A percentile compares a stretch with the other conserved stretches of the same genome.
These are phyloP conservation scores for Drosophila ambigua DNA, from an alignment of 1,140 invertebrate genomes.

Conservation along the genomic window DNA sequence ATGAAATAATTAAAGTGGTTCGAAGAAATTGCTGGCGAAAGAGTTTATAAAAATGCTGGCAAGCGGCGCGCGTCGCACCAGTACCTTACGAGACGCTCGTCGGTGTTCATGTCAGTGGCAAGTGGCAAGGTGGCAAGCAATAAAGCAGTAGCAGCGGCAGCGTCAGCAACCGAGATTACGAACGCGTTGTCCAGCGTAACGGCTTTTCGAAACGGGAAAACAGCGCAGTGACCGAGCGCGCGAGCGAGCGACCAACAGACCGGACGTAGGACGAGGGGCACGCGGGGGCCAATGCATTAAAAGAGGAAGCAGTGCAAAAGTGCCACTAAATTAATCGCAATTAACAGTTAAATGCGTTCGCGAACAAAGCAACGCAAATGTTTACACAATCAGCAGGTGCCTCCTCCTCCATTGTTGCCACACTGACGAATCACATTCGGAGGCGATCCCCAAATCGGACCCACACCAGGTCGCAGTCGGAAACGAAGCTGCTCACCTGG, in stretches of 20 bases:
- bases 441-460: too few species aligned
- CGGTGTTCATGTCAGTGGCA: conserved; percentile 14
- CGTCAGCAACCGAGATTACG: conserved; percentile 15
- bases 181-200: conserved; percentile 48
- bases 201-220: conserved; percentile 60
- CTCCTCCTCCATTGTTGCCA: conserved; percentile 32
- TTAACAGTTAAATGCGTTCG: conserved; percentile 73
- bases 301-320: conserved; percentile 38
- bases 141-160: conserved; percentile 23
- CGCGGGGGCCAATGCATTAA: conserved; percentile 27
- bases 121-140: conserved; percentile 47
- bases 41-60: conserved; percentile 80
- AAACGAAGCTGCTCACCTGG: conserved; percentile 37
- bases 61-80: conserved; percentile 71
- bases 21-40: conserved; percentile 59
- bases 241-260: conserved; percentile 3
- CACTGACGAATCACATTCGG: conserved; percentile 17
- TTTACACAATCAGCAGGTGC: conserved; percentile 61
- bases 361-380: conserved; percentile 65
- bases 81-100: conserved; percentile 57
- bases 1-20: conserved; percentile 73
- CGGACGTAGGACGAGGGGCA: not conserved
- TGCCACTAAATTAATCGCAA: conserved; percentile 42
- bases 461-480: conserved; percentile 17
- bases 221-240: conserved; percentile 29